Base-by-base conservation (phyloP, 2,113 vertebrate species). In the Globicephala melas region DNA sequence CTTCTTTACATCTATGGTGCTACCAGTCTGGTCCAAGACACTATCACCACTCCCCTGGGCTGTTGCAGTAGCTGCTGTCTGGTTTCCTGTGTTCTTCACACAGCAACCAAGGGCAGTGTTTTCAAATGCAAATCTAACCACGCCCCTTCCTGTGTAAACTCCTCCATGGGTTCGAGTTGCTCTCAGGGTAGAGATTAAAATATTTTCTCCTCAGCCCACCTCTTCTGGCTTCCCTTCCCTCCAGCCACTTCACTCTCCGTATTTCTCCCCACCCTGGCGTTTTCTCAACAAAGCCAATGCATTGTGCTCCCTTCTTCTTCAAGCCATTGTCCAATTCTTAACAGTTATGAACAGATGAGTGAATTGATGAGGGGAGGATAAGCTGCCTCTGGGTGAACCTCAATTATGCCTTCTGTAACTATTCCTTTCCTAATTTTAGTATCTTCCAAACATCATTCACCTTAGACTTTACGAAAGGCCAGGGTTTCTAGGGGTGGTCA, bases 331-430 rank as follows among this genome's bases (percentile, higher is more conserved):
- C 50, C 15, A 47, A 1, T 31, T 74, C 41, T 47, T 38, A 18
- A 76, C 18, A 38, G 8, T 12, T 8, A 5, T 10, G 31, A 33
- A 15, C 1, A 47, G n/a, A 41, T 15, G 36, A 74, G 55, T 47
- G 62, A n/a, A 10, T 44, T 25, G n/a, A 5, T 5, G 13, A 36
- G 5, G 5, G 13, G 31, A 67, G 65, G 14, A 33, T 15, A 67
- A 17, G 38, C 21, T 67, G 23, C 70, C 74, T 25, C 23, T 3
- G 10, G 21, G 3, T 14, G 26, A 11, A 15, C 6, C 11, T 62
- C 1, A 12, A 12, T 36, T 8, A 12, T 4, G 8, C n/a, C 17
- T 12, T 47, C 36, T 36, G 17, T 21, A 0, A 18, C 53, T 38
- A 1, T 11, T 76, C 15, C n/a, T 84, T 55, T 28, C 73, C 73